Percentiles rank a stretch among this genome's conserved stretches.
Evolutionary conservation across 1,140 invertebrate species (phyloP).

Genomic region (Plectus sambesii): DNA sequence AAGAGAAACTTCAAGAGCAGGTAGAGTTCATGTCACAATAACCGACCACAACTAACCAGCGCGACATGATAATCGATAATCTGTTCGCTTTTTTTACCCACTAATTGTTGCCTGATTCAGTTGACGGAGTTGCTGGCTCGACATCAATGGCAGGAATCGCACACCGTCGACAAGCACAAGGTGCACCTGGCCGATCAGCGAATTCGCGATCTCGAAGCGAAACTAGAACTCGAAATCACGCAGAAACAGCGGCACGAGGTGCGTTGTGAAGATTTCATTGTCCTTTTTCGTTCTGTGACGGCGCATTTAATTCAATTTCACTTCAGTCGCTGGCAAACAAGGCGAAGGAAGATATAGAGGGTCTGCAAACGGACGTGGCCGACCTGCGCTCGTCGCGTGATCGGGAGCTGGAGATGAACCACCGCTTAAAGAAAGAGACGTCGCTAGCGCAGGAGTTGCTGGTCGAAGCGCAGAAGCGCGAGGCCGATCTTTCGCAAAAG

Average conservation of each 20-base stretch:
- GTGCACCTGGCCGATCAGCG: constrained; percentile 61
- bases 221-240: constrained; percentile 73
- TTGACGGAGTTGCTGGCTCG: constrained; percentile 62
- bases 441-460: too few species aligned
- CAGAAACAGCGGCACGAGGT: constrained; percentile 69
- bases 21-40: too few species aligned
- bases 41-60: too few species aligned
- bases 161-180: constrained; percentile 62
- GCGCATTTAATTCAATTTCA: constrained; percentile 6
- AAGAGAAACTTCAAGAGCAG: constrained; percentile 62
- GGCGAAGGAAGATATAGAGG: constrained; percentile 70
- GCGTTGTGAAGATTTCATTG: constrained; percentile 10
- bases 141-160: constrained; percentile 66
- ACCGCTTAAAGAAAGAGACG: constrained; percentile 59
- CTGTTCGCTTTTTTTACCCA: constrained; percentile 12
- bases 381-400: constrained; percentile 60
- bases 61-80: too few species aligned
- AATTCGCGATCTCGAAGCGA: constrained; percentile 73
- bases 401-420: constrained; percentile 61
- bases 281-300: constrained; percentile 7
- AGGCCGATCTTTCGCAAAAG: too few species aligned
- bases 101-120: constrained; percentile 28
- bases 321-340: constrained; percentile 60
- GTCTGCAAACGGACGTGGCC: constrained; percentile 62
- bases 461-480: too few species aligned